These are phyloP conservation scores for Myotis yumanensis DNA, from an alignment of 2,113 vertebrate genomes.

Conservation along the genomic window DNA sequence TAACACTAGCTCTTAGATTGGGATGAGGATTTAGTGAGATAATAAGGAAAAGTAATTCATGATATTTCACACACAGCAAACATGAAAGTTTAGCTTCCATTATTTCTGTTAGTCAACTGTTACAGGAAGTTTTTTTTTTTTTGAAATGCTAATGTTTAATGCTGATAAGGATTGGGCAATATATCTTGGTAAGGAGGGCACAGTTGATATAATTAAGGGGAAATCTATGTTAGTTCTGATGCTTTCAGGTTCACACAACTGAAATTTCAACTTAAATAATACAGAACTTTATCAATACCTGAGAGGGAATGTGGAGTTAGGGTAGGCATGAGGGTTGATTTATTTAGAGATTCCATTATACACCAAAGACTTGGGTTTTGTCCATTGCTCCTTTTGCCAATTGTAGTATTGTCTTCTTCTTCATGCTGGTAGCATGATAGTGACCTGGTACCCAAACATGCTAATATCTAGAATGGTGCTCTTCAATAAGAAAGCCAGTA, in stretches of 20 bases:
- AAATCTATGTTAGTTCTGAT: not conserved
- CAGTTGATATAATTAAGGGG: not conserved
- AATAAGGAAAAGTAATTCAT: not conserved
- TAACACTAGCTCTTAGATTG: not conserved
- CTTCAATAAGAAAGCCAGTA: not conserved
- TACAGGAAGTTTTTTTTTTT: not conserved
- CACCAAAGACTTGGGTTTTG: rapidly evolving
- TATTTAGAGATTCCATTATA: not conserved
- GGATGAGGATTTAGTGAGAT: not conserved
- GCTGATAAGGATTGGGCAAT: not conserved
- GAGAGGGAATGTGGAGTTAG: not conserved
- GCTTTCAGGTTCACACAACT: not conserved
- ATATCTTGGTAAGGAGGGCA: not conserved
- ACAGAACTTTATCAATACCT: not conserved
- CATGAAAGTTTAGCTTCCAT: not conserved
- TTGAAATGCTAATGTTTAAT: not conserved
- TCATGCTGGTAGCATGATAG: not conserved
- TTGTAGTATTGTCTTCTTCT: no score
- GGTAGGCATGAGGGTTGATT: no score
- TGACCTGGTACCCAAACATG: not conserved
- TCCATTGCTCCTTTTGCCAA: not conserved
- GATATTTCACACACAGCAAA: not conserved
- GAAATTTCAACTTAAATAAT: not conserved
- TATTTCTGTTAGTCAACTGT: not conserved
- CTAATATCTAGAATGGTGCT: no score